Evolutionary conservation across 2,888 invertebrate species (phyloP).

Genomic region (Hydraecia micacea): DNA sequence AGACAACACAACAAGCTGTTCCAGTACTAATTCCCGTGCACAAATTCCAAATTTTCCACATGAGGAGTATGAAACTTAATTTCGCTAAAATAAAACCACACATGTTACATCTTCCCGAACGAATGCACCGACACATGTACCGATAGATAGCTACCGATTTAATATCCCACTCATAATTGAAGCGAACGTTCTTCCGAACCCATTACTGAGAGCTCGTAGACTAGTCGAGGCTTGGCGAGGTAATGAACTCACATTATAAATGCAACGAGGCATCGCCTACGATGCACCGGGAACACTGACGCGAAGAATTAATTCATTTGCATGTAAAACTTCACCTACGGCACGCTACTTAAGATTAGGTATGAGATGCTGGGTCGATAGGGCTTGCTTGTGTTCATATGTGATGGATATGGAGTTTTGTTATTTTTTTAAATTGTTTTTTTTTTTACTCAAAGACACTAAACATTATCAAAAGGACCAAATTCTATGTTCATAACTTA

Average conservation of each 20-base stretch:
- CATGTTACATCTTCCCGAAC: slow-evolving; percentile 39
- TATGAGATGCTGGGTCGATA: slow-evolving; percentile 70
- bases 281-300: slow-evolving; percentile 84
- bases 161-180: slow-evolving; percentile 88
- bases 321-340: slow-evolving; percentile 88
- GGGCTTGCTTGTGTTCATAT: slow-evolving; percentile 14
- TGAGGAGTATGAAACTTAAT: slow-evolving; percentile 35
- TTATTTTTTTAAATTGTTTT: neutral
- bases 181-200: slow-evolving; percentile 88
- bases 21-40: slow-evolving; percentile 14
- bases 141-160: slow-evolving; percentile 82
- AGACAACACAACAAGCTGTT: slow-evolving; percentile 14
- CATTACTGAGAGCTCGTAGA: slow-evolving; percentile 83
- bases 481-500: neutral
- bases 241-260: slow-evolving; percentile 90
- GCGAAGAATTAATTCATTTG: slow-evolving; percentile 90
- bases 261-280: slow-evolving; percentile 88
- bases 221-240: slow-evolving; percentile 81
- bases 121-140: slow-evolving; percentile 63
- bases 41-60: slow-evolving; percentile 3
- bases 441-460: neutral
- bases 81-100: slow-evolving; percentile 57
- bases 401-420: neutral
- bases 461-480: neutral
- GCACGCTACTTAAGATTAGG: slow-evolving; percentile 82